Evolutionary conservation across 1,140 invertebrate genomes (phyloP).

Genomic region (Drosophila orena): DNA sequence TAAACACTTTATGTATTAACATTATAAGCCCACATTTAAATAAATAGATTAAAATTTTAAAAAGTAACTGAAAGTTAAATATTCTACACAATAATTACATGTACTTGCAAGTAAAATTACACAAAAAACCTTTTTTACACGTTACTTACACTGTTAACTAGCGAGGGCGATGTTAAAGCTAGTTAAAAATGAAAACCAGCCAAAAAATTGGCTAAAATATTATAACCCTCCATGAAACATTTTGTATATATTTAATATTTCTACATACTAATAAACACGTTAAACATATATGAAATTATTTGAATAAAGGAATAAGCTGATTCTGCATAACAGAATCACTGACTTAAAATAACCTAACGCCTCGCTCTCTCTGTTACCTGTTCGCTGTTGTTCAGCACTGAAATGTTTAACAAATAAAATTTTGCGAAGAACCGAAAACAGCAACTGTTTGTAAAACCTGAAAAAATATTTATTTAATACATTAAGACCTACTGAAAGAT

Average conservation of each 20-base stretch:
- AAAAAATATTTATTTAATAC: conserved; percentile 49
- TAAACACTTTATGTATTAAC: too few species aligned
- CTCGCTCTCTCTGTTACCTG: not conserved
- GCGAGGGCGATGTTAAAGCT: too few species aligned
- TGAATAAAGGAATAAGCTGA: not conserved
- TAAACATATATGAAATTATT: not conserved
- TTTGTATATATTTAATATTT: not conserved
- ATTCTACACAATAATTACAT: too few species aligned
- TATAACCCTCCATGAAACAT: too few species aligned
- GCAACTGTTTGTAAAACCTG: conserved; percentile 67
- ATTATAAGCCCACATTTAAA: too few species aligned
- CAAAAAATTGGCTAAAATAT: not conserved
- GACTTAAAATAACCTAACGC: conserved; percentile 5
- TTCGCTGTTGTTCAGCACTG: conserved; percentile 1
- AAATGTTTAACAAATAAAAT: conserved; percentile 7
- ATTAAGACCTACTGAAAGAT: conserved; percentile 47
- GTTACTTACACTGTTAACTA: not conserved
- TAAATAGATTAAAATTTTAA: too few species aligned
- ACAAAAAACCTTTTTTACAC: not conserved
- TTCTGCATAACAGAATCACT: not conserved
- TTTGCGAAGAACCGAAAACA: conserved; percentile 8
- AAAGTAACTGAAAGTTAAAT: too few species aligned
- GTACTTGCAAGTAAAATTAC: too few species aligned
- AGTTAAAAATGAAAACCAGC: too few species aligned
- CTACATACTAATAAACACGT: too few species aligned